A percentile compares a stretch with the other conserved stretches of the same genome.
Conservation (phyloP, 2,888 invertebrate species). For the Rhyacophila evoluta region DNA sequence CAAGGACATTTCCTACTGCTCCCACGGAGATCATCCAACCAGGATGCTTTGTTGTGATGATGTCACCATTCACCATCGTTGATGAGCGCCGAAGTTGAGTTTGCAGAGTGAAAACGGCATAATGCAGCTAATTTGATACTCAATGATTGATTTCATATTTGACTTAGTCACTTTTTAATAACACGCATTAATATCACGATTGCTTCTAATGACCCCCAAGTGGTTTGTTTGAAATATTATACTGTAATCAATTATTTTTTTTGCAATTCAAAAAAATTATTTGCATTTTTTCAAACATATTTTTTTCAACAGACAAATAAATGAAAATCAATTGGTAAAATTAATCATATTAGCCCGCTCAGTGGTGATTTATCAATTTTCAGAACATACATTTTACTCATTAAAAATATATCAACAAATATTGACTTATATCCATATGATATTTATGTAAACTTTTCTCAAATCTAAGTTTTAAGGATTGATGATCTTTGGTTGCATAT, state of each 20-base stretch:
- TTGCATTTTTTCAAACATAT: background rate
- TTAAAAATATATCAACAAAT: too few species aligned
- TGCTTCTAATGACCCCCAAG: background rate
- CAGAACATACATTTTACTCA: too few species aligned
- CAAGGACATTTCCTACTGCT: slow-evolving; percentile 38
- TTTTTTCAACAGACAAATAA: too few species aligned
- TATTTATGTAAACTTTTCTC: too few species aligned
- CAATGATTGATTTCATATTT: slow-evolving; percentile 3
- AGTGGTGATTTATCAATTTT: too few species aligned
- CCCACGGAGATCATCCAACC: slow-evolving; percentile 47
- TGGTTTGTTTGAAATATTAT: background rate
- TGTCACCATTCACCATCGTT: slow-evolving; percentile 29
- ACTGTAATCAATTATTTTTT: background rate
- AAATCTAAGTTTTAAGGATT: too few species aligned
- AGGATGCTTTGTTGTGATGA: slow-evolving; percentile 43
- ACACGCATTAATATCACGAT: background rate
- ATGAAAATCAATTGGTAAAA: too few species aligned
- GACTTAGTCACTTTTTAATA: slow-evolving; percentile 5
- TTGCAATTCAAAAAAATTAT: too few species aligned
- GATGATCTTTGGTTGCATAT: too few species aligned
- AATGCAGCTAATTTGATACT: background rate
- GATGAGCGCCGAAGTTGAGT: background rate
- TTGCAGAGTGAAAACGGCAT: background rate
- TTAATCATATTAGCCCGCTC: too few species aligned
- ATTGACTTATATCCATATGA: too few species aligned